Evolutionary conservation across 1,140 invertebrate genomes (phyloP), one percentile per base, ranked within the genome.

Genomic region (Drusus annulatus): DNA sequence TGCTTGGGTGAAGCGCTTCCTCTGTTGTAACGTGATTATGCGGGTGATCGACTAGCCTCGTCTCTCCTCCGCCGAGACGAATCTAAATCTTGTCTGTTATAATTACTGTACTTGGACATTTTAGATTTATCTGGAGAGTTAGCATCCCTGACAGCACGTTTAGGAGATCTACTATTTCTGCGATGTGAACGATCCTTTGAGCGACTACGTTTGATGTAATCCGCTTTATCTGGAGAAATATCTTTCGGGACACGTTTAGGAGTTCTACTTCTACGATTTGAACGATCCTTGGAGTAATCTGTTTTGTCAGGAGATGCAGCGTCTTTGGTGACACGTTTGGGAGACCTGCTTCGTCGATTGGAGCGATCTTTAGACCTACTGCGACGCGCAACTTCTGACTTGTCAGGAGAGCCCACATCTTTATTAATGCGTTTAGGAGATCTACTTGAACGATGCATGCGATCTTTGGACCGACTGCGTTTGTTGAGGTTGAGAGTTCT

Each of bases 21-120:
- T 58, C 78, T 74, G 16, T n/a, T 58, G 52, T 76, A 73, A 50
- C 76, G 58, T 15, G 76, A 58, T n/a, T 69, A 56, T n/a, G 50
- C 45, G 10, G 82, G 82, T n/a, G 82, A 83, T 56, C 76, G 74
- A 51, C 82, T 83, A 45, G 5, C 21, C n/a, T 80, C 71, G 10
- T 83, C 73, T 36, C 81, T 21, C 31, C 69, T 78, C 15, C 76
- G 77, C 52, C 71, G 54, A 58, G 60, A 69, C n/a, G 15, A 51
- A 62, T 83, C 82, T 10, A 63, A 60, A 78, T 83, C 81, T 25
- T 74, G 54, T 60, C 69, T 77, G 52, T n/a, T 60, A 21, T 63
- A 31, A 79, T 62, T 69, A 76, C 19, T 56, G 50, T 36, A 60
- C 36, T 56, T 79, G 13, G 16, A 79, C 51, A 69, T 54, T 76